Conservation (phyloP, 2,888 invertebrate genomes). For the Ophonus ardosiacus region DNA sequence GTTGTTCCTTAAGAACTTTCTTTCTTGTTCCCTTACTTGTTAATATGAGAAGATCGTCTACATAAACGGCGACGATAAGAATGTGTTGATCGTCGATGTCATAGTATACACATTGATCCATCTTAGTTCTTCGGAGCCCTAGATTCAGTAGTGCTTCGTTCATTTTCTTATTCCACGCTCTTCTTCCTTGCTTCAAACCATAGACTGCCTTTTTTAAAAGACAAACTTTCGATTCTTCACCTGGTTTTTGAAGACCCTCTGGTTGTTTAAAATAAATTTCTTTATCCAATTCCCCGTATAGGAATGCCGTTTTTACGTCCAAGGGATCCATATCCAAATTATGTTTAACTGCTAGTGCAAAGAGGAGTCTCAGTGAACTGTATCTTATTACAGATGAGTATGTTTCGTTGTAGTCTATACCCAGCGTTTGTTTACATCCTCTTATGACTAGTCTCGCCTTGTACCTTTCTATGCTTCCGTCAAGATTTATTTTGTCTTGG, state of each 20-base stretch:
- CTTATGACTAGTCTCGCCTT: conserved; percentile 68
- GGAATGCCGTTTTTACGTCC: conserved; percentile 68
- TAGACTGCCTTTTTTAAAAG: conserved; percentile 44
- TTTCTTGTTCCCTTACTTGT: background rate
- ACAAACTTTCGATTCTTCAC: conserved; percentile 20
- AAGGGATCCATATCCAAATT: conserved; percentile 68
- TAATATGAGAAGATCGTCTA: background rate
- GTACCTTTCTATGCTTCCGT: conserved; percentile 35
- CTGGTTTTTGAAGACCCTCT: background rate
- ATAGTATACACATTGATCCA: too few relatives aligned
- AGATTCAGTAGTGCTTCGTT: background rate
- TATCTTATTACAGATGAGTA: conserved; percentile 68
- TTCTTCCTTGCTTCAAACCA: conserved; percentile 55
- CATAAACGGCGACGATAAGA: background rate
- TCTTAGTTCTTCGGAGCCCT: too few relatives aligned
- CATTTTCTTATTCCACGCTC: conserved; percentile 47
- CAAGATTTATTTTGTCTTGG: conserved; percentile 47
- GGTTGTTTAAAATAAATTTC: background rate
- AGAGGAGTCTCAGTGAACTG: conserved; percentile 66
- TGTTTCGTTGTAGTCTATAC: conserved; percentile 69
- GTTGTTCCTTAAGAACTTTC: too few relatives aligned
- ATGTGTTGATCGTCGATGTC: background rate
- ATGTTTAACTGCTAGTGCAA: conserved; percentile 67
- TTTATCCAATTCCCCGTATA: background rate
- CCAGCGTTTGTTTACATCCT: conserved; percentile 68